phyloP scores from a whole-genome alignment of 2,113 vertebrate species.

The Aegotheles bennettii region DNA sequence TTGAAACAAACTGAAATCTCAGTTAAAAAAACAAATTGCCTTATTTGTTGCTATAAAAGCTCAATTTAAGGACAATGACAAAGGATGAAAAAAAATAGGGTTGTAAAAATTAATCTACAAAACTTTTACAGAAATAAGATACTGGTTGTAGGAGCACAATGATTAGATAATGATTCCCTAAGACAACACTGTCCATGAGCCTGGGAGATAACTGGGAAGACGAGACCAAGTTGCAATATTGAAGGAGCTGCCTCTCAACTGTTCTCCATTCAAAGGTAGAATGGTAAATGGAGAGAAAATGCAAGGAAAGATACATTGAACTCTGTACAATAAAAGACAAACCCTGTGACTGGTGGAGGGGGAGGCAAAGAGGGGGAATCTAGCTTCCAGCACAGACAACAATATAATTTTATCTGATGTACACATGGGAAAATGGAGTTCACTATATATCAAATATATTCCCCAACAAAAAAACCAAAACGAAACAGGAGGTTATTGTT shows the following conservation, averaged over 20 bases:
- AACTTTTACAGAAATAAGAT: background rate
- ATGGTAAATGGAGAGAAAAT: slow-evolving; percentile 27
- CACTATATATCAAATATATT: background rate
- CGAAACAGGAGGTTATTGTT: background rate
- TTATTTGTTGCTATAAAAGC: background rate
- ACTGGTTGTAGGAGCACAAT: background rate
- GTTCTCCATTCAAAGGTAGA: slow-evolving; percentile 3
- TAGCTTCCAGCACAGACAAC: slow-evolving; percentile 47
- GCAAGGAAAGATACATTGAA: background rate
- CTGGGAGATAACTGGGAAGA: background rate
- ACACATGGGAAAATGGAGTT: background rate
- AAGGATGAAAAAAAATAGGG: background rate
- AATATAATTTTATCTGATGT: slow-evolving; percentile 37
- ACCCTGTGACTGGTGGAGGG: background rate
- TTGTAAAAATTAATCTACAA: background rate
- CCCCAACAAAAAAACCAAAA: background rate
- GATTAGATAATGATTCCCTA: background rate
- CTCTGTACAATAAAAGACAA: slow-evolving; percentile 35
- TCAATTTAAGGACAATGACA: background rate
- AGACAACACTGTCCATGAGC: background rate
- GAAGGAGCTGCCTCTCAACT: slow-evolving; percentile 2
- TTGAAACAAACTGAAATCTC: background rate
- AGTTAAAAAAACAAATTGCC: background rate
- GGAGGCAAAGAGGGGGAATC: slow-evolving; percentile 12
- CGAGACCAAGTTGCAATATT: slow-evolving; percentile 14